Evolutionary conservation across 1,140 invertebrate genomes (phyloP), one percentile per base, ranked within the genome.

Genomic region (Gonioctena quinquepunctata): DNA sequence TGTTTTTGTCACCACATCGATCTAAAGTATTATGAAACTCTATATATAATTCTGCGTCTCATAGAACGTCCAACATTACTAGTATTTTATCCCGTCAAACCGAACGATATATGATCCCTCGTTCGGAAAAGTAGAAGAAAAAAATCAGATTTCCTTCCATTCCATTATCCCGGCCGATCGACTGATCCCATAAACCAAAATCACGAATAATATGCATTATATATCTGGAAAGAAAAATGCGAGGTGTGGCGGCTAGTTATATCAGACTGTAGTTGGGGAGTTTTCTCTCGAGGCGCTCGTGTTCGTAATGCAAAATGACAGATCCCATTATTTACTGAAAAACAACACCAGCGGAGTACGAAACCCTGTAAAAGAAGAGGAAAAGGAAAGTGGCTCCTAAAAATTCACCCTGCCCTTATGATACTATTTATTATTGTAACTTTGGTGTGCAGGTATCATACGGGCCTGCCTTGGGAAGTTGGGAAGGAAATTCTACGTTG

Each of bases 311-410:
- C 75, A 78, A 82, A 82, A 82, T 82, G 81, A 81, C 81, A 82
- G 80, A 81, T 81, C 80, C 81, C 80, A 81, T 82, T 81, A 82
- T 82, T 81, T 82, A 81, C 80, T 67, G 77, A 80, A 81, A 82
- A 82, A 82, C 80, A 82, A 81, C 80, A 79, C 75, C 67, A 73
- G 65, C 65, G 74, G 79, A 81, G 80, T 82, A 81, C 73, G 62
- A 81, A 82, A 82, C 72, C 75, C 76, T 81, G 80, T 82, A 80
- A 81, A 73, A 75, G 70, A 71, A 75, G 64, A 66, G n/a, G 33
- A 67, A 74, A 73, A 76, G 70, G 77, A 72, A 79, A 77, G 72
- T 77, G 72, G 73, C 68, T 73, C 72, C 71, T 72, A 54, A 77
- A 79, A 80, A 77, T 72, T 72, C 70, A 70, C 52, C 72, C 74